Conservation (phyloP, 2,113 vertebrate species). For the Rhagologus leucostigma region DNA sequence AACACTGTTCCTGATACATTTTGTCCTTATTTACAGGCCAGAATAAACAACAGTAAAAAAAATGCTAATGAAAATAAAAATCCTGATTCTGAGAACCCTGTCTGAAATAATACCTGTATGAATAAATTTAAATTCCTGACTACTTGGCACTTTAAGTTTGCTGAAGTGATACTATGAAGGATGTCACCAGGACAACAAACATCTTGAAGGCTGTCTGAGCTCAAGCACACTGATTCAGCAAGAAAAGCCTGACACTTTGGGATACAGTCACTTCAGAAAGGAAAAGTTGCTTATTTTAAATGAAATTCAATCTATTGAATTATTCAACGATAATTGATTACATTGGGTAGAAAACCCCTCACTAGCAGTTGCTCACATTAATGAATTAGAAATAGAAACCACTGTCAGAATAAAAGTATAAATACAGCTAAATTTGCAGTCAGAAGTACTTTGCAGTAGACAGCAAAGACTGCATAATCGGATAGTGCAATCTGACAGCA, state of each 20-base stretch:
- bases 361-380: neutral
- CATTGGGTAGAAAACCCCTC: neutral
- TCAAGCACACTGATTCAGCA: conserved; percentile 27
- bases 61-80: neutral
- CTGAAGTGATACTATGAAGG: neutral
- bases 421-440: neutral
- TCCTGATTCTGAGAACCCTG: neutral
- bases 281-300: neutral
- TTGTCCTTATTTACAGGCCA: neutral
- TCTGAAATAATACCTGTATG: neutral
- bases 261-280: neutral
- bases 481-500: neutral
- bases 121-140: neutral
- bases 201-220: neutral
- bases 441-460: neutral
- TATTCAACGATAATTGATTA: conserved; percentile 34
- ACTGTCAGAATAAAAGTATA: conserved; percentile 4
- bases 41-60: neutral
- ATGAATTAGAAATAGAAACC: neutral
- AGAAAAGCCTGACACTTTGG: neutral
- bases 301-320: conserved; percentile 20
- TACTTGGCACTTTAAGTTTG: neutral
- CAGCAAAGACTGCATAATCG: neutral
- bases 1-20: neutral
- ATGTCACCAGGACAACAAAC: neutral